Conservation (phyloP, 2,888 invertebrate species). For the Leucozona laternaria region DNA sequence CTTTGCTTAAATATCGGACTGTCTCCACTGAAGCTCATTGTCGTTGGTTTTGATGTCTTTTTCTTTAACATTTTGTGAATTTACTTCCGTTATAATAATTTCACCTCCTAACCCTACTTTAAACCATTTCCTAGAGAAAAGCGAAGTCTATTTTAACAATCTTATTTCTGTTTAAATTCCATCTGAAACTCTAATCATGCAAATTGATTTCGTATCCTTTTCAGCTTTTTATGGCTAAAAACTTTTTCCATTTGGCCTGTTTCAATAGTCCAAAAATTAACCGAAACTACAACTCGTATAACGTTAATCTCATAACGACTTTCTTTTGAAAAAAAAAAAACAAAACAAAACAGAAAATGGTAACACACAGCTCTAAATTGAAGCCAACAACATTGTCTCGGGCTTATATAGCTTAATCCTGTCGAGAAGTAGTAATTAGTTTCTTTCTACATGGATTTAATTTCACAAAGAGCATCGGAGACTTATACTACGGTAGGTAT, state of each 20-base stretch:
- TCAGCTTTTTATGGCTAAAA: not conserved
- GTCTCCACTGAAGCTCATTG: no score
- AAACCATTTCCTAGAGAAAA: no score
- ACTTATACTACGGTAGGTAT: not conserved
- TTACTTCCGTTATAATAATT: no score
- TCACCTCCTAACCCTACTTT: no score
- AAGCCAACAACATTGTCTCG: constrained; percentile 53
- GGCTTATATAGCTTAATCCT: constrained; percentile 42
- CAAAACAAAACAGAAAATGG: not conserved
- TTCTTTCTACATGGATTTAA: constrained; percentile 58
- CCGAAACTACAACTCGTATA: not conserved
- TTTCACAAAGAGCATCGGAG: constrained; percentile 54
- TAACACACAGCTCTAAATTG: constrained; percentile 1
- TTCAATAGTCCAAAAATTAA: not conserved
- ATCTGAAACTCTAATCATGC: not conserved
- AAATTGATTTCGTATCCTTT: not conserved
- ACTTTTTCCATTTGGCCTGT: not conserved
- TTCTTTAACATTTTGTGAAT: no score
- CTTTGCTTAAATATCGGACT: no score
- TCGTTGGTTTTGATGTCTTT: no score
- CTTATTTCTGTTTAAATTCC: not conserved
- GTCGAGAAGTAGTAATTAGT: constrained; percentile 64
- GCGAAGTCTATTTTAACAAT: no score
- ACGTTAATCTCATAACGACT: constrained; percentile 32
- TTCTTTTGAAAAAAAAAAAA: constrained; percentile 18